These are phyloP conservation scores for Pristionchus exspectatus DNA, from an alignment of 2,888 invertebrate species.

Conservation along the genomic window DNA sequence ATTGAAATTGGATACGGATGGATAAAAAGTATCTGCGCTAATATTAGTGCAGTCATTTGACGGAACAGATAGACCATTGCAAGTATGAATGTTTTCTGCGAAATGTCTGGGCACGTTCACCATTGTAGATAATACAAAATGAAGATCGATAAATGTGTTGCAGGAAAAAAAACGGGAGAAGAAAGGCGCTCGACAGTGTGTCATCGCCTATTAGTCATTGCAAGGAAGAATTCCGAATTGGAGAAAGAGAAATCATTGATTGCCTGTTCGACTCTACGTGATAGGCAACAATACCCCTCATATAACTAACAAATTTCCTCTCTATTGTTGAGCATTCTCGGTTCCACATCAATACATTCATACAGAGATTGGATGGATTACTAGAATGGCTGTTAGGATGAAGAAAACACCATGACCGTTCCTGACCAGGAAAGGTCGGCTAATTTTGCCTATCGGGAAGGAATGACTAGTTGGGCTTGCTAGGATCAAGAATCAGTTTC, in stretches of 20 bases:
- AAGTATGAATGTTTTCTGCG: no score
- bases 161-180: not conserved
- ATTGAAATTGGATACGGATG: not conserved
- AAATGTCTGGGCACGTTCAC: no score
- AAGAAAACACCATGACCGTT: not conserved
- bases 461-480: no score
- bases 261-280: not conserved
- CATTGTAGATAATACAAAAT: not conserved
- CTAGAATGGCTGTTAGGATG: no score
- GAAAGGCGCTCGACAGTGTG: not conserved
- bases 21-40: not conserved
- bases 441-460: no score
- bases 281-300: not conserved
- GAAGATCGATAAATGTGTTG: not conserved
- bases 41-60: not conserved
- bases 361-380: not conserved
- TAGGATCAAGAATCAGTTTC: no score
- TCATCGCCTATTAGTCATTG: not conserved
- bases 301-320: not conserved
- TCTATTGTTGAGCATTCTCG: not conserved
- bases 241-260: not conserved
- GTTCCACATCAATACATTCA: not conserved
- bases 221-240: not conserved
- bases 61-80: not conserved
- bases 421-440: no score